Evolutionary conservation across 2,888 invertebrate genomes (phyloP).

Genomic region (Rhorus exstirpatorius): DNA sequence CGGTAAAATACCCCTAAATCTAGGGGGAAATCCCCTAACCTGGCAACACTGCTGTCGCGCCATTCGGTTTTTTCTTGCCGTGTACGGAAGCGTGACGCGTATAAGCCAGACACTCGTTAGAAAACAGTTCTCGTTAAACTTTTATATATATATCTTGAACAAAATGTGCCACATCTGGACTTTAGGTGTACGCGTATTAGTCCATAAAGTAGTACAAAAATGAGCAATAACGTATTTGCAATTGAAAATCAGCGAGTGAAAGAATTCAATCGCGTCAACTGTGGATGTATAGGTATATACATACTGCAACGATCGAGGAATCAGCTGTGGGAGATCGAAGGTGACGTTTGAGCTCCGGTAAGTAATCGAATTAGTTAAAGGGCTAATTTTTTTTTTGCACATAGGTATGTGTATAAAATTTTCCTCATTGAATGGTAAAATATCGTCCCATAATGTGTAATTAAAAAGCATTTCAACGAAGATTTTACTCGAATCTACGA

Average conservation of each 20-base stretch:
- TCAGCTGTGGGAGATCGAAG: constrained; percentile 66
- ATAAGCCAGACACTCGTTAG: constrained; percentile 10
- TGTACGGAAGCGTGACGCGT: constrained; percentile 52
- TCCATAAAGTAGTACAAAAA: constrained; percentile 22
- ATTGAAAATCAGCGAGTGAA: constrained; percentile 16
- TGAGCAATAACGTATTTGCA: constrained; percentile 8
- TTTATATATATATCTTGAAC: constrained; percentile 16
- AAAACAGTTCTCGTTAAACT: constrained; percentile 34
- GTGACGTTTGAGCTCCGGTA: constrained; percentile 53
- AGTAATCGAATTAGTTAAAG: constrained; percentile 52
- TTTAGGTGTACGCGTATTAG: not conserved
- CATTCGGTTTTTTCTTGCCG: constrained; percentile 42
- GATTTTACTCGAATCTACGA: not conserved
- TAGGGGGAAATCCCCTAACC: too few relatives aligned
- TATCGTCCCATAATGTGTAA: not conserved
- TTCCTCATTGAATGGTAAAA: not conserved
- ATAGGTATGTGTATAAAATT: not conserved
- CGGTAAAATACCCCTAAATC: too few relatives aligned
- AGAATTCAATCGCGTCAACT: constrained; percentile 6
- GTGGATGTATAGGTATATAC: constrained; percentile 21
- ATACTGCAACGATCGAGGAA: constrained; percentile 29
- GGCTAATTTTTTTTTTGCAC: not conserved
- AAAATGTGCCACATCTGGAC: constrained; percentile 36
- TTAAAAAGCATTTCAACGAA: not conserved
- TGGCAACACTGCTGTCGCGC: not conserved